Base-by-base conservation (phyloP, 2,888 invertebrate genomes). In the Chironomus riparius region DNA sequence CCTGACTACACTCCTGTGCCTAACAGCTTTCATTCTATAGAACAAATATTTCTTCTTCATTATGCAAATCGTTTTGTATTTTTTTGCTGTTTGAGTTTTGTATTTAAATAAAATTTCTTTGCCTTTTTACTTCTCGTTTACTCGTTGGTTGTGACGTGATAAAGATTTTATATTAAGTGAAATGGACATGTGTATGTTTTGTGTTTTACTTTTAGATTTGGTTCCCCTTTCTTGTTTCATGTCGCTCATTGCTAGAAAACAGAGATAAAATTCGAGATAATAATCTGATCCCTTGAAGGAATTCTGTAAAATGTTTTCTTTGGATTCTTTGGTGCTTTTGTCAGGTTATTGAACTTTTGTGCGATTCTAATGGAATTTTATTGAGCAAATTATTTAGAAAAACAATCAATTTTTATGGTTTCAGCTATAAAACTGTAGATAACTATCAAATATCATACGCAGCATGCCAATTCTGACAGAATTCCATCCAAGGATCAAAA, bases 81-180 rank as follows among this genome's bases (percentile, higher is more conserved):
- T 56, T 2, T 6, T 56, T 56, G 15, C 7, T 56, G 18, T 56
- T 56, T 56, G 56, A 56, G 56, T 56, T 56, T 56, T 15, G 18
- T 56, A 56, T 65, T 65, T 65, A 65, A 21, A 21, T 65, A 24
- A 24, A 21, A 13, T 65, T 18, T 56, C 56, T 62, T 65, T 65
- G 21, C 24, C 65, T 65, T 18, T 18, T 24, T 65, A 5, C 65
- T 21, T 10, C 24, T 65, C 65, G 18, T 22, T 65, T 65, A 15
- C 62, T 62, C 22, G 10, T 65, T 24, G 18, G n/a, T 56, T 18
- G 18, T 22, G 65, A 65, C 65, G 65, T 65, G 65, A 65, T 65
- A 65, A 65, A 65, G 65, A 65, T 65, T 65, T 65, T 65, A 65
- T 65, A 65, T 65, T 24, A 24, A 65, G 65, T 65, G 24, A 65